phyloP scores from a whole-genome alignment of 2,797 vertebrate genomes.

The Amazona finschi region DNA sequence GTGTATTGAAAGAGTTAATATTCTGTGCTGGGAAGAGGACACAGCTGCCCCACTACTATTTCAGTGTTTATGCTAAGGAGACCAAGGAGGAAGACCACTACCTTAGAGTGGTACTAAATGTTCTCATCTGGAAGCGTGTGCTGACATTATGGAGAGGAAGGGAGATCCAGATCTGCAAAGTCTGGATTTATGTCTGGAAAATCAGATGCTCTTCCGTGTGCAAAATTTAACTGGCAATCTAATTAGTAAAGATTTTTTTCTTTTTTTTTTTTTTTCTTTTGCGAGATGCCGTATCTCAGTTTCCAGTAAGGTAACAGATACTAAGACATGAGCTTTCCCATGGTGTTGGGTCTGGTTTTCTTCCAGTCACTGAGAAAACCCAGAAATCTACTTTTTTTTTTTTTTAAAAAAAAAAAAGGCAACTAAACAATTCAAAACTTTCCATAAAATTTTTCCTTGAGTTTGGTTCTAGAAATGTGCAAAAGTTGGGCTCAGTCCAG shows the following conservation, averaged over 20 bases:
- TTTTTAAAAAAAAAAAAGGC: not conserved
- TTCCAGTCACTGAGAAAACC: not conserved
- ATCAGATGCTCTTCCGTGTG: not conserved
- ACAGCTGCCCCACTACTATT: not conserved
- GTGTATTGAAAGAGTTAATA: not conserved
- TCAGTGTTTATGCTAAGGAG: not conserved
- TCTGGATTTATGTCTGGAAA: not conserved
- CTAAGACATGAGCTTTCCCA: not conserved
- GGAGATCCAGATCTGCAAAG: not conserved
- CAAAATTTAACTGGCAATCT: constrained; percentile 9
- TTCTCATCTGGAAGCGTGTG: accelerated
- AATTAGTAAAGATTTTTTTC: not conserved
- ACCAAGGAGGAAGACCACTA: not conserved
- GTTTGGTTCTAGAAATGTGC: not conserved
- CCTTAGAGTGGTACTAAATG: not conserved
- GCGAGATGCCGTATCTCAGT: not conserved
- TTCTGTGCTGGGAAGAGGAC: not conserved
- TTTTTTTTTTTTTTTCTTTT: not conserved
- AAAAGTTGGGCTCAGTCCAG: not conserved
- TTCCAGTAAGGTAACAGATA: not conserved
- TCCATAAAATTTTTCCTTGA: not conserved
- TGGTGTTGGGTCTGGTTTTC: not conserved
- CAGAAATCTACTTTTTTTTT: not conserved
- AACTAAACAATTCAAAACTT: not conserved
- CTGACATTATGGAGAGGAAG: not conserved